These are phyloP conservation scores for Crotophaga sulcirostris DNA, from an alignment of 2,113 vertebrate species.

Conservation along the genomic window DNA sequence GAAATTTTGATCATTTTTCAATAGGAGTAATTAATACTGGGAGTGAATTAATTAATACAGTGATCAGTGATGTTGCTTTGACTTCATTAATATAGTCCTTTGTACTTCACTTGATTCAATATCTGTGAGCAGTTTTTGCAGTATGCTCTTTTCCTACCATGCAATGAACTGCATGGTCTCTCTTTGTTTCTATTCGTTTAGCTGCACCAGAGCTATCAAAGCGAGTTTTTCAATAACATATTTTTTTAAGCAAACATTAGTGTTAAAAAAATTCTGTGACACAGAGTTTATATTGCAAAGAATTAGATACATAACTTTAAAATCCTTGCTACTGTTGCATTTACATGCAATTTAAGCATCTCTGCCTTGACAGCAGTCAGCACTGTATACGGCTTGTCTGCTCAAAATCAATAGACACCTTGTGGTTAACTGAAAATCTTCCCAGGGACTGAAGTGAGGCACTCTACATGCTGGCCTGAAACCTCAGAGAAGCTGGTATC, in stretches of 20 bases:
- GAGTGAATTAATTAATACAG: neutral
- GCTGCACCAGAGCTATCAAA: neutral
- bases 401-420: conserved; percentile 11
- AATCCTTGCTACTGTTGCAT: neutral
- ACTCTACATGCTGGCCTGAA: neutral
- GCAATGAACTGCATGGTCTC: neutral
- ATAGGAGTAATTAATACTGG: neutral
- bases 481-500: neutral
- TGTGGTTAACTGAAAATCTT: neutral
- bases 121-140: conserved; percentile 1
- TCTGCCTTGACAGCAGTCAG: neutral
- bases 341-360: neutral
- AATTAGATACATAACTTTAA: neutral
- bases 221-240: neutral
- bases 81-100: neutral
- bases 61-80: neutral
- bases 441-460: neutral
- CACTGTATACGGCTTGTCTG: neutral
- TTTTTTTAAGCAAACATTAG: neutral
- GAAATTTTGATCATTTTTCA: neutral
- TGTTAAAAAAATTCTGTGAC: neutral
- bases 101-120: neutral
- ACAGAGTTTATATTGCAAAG: neutral
- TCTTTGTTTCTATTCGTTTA: neutral
- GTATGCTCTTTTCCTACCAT: neutral